phyloP scores from a whole-genome alignment of 1,140 invertebrate species.

The Magallana ariakensis region DNA sequence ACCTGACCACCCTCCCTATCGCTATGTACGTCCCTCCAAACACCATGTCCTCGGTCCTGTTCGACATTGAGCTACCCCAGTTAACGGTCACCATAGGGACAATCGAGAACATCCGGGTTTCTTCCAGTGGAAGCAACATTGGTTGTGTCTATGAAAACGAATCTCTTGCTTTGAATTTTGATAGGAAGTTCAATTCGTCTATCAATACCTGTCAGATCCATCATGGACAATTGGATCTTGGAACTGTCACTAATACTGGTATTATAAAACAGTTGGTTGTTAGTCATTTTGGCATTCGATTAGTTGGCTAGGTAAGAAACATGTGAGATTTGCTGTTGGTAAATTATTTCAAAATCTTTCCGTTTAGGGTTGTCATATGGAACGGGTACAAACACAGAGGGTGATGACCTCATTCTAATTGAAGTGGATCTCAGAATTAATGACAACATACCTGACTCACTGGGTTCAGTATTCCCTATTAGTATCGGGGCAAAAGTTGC shows the following conservation, averaged over 20 bases:
- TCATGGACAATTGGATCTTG: slow-evolving; percentile 62
- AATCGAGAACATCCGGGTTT: slow-evolving; percentile 59
- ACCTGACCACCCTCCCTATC: slow-evolving; percentile 53
- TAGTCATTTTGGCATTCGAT: neutral
- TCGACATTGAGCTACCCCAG: slow-evolving; percentile 60
- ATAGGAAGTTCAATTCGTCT: slow-evolving; percentile 57
- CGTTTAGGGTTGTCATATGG: slow-evolving; percentile 60
- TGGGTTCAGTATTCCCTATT: slow-evolving; percentile 51
- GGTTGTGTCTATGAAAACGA: slow-evolving; percentile 59
- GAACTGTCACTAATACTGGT: slow-evolving; percentile 73
- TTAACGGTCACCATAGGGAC: slow-evolving; percentile 63
- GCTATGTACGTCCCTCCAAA: slow-evolving; percentile 55
- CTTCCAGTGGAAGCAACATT: slow-evolving; percentile 66
- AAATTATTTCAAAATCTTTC: too few species aligned
- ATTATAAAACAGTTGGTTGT: slow-evolving; percentile 1
- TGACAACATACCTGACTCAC: slow-evolving; percentile 58
- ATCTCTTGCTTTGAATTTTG: slow-evolving; percentile 46
- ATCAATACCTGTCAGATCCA: slow-evolving; percentile 67
- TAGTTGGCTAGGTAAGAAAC: too few species aligned
- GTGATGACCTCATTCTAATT: slow-evolving; percentile 67
- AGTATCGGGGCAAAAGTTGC: slow-evolving; percentile 66
- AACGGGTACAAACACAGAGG: slow-evolving; percentile 36
- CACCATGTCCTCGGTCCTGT: slow-evolving; percentile 53
- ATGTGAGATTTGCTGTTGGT: too few species aligned
- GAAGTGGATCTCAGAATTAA: slow-evolving; percentile 67